These are phyloP conservation scores for Hirtodrosophila histrioides DNA, from an alignment of 2,888 invertebrate genomes.

Conservation along the genomic window DNA sequence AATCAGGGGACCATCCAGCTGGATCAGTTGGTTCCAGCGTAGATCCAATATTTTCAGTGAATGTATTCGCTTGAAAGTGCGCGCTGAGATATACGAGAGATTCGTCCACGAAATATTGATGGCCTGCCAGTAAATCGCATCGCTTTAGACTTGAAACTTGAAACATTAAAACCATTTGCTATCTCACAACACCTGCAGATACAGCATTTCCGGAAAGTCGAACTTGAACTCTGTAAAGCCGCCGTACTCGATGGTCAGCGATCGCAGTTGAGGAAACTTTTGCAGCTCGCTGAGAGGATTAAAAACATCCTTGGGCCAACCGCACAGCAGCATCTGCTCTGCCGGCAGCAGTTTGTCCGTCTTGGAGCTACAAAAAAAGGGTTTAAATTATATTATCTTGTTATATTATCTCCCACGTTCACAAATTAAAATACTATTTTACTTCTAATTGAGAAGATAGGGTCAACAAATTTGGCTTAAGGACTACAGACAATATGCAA, in stretches of 20 bases:
- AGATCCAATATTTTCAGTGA: constrained; percentile 81
- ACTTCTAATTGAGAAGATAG: too few relatives aligned
- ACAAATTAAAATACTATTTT: too few relatives aligned
- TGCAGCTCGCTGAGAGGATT: constrained; percentile 77
- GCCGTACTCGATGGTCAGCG: constrained; percentile 81
- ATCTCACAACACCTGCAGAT: constrained; percentile 70
- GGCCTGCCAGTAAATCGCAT: constrained; percentile 53
- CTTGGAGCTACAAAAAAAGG: constrained; percentile 41
- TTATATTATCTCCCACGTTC: too few relatives aligned
- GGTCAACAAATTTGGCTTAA: too few relatives aligned
- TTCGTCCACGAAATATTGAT: constrained; percentile 84
- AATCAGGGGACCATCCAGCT: constrained; percentile 80
- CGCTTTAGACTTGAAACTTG: not conserved
- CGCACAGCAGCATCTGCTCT: constrained; percentile 78
- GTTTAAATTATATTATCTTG: too few relatives aligned
- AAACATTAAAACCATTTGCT: too few relatives aligned
- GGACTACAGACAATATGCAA: too few relatives aligned
- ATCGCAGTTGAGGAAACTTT: constrained; percentile 77
- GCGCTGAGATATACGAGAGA: constrained; percentile 76
- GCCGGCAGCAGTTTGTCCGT: constrained; percentile 31
- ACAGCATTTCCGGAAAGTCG: constrained; percentile 81
- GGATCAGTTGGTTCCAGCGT: constrained; percentile 83
- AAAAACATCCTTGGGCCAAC: constrained; percentile 80
- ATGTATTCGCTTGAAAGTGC: constrained; percentile 80
- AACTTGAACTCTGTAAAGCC: constrained; percentile 76